Percentiles rank a stretch among this genome's conserved stretches.
phyloP scores from a whole-genome alignment of 2,888 invertebrate genomes.

The Cryptocephalus primarius region DNA sequence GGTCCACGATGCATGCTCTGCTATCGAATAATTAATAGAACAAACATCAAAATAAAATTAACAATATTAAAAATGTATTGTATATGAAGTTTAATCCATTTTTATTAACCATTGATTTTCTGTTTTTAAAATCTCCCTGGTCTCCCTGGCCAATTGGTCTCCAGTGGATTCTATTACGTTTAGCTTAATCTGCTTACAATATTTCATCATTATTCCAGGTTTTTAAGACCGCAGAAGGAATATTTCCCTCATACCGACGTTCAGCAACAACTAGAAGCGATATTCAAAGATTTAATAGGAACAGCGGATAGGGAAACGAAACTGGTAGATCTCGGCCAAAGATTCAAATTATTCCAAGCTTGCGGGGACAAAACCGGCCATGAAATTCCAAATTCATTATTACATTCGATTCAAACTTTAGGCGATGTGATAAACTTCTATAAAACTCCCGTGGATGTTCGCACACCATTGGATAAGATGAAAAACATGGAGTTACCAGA shows the following conservation, averaged over 20 bases:
- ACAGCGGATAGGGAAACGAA: conserved; percentile 33
- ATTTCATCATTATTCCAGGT: conserved; percentile 43
- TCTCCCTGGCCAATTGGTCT: too few species aligned
- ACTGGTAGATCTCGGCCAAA: conserved; percentile 40
- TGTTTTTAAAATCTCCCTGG: too few species aligned
- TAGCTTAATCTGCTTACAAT: too few species aligned
- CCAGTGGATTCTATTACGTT: too few species aligned
- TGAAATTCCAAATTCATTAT: conserved; percentile 68
- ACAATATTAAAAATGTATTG: too few species aligned
- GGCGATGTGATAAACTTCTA: conserved; percentile 66
- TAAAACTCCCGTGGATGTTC: conserved; percentile 54
- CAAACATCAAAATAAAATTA: too few species aligned
- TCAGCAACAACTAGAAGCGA: conserved; percentile 45
- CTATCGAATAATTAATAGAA: too few species aligned
- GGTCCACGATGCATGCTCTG: too few species aligned
- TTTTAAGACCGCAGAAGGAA: conserved; percentile 60
- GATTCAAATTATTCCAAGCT: conserved; percentile 58
- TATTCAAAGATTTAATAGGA: conserved; percentile 47
- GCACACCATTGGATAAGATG: conserved; percentile 63
- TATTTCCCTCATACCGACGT: conserved; percentile 65
- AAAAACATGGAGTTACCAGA: conserved; percentile 65
- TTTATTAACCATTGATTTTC: too few species aligned
- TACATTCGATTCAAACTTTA: conserved; percentile 66
- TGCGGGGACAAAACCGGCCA: conserved; percentile 65
- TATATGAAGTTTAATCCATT: too few species aligned